These are phyloP conservation scores for Saturnia pavonia DNA, from an alignment of 2,888 invertebrate species.

Conservation along the genomic window DNA sequence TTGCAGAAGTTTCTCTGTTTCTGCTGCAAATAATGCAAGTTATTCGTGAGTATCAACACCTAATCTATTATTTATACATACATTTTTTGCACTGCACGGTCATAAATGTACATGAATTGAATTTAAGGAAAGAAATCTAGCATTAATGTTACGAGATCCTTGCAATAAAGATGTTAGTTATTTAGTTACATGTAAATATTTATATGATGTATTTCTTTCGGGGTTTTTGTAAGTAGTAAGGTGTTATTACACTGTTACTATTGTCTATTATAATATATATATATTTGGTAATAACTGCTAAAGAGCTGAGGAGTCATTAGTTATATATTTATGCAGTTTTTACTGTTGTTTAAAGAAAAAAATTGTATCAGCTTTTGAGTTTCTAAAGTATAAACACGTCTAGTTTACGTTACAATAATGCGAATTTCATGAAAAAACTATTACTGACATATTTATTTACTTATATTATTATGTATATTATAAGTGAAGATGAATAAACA, in stretches of 20 bases:
- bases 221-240: not conserved
- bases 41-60: slow-evolving; percentile 61
- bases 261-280: not conserved
- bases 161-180: not conserved
- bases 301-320: not conserved
- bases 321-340: not conserved
- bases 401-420: too few species aligned
- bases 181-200: not conserved
- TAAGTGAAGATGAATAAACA: too few species aligned
- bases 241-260: not conserved
- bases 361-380: not conserved
- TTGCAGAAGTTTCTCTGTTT: slow-evolving; percentile 57
- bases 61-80: not conserved
- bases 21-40: slow-evolving; percentile 50
- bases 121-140: not conserved
- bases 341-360: not conserved
- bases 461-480: too few species aligned
- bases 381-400: not conserved
- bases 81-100: not conserved
- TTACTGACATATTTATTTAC: too few species aligned
- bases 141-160: not conserved
- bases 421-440: too few species aligned
- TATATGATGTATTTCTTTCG: not conserved
- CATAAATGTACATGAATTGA: not conserved
- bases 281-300: not conserved